A percentile compares a stretch with the other conserved stretches of the same genome.
Evolutionary conservation across 2,113 vertebrate genomes (phyloP).

Genomic region (Lophura nycthemera): DNA sequence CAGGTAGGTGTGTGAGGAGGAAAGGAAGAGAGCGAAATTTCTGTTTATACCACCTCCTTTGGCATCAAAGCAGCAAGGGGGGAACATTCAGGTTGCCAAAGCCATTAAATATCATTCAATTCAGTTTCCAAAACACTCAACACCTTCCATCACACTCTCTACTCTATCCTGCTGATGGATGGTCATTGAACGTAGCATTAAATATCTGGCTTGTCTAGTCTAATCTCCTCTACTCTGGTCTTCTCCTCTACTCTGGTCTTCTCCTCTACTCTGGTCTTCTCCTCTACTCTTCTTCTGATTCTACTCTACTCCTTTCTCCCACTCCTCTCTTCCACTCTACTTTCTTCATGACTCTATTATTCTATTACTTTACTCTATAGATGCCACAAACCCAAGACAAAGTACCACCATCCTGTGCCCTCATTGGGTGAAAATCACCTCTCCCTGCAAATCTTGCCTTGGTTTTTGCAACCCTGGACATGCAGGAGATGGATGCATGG

Average conservation of each 20-base stretch:
- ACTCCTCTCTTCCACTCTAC: too few relatives aligned
- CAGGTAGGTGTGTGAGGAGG: not conserved
- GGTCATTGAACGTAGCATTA: not conserved
- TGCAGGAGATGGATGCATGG: not conserved
- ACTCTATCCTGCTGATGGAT: not conserved
- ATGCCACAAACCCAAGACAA: not conserved
- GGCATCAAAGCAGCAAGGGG: not conserved
- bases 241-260: too few relatives aligned
- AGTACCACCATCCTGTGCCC: not conserved
- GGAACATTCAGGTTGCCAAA: not conserved
- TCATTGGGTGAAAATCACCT: not conserved
- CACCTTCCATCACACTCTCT: accelerated
- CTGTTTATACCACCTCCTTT: conserved; percentile 7
- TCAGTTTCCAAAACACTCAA: not conserved
- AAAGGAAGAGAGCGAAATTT: not conserved
- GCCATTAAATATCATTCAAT: conserved; percentile 1
- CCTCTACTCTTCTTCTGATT: too few relatives aligned
- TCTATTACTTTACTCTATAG: not conserved
- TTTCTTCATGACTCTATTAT: too few relatives aligned
- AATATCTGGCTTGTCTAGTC: not conserved
- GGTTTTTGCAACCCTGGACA: not conserved
- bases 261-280: too few relatives aligned
- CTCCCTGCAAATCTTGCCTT: not conserved
- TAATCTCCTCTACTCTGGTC: too few relatives aligned
- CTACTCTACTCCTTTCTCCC: too few relatives aligned